Percentiles rank a stretch among this genome's conserved stretches.
Conservation (phyloP, 1,140 invertebrate genomes). For the Tribolium madens region DNA sequence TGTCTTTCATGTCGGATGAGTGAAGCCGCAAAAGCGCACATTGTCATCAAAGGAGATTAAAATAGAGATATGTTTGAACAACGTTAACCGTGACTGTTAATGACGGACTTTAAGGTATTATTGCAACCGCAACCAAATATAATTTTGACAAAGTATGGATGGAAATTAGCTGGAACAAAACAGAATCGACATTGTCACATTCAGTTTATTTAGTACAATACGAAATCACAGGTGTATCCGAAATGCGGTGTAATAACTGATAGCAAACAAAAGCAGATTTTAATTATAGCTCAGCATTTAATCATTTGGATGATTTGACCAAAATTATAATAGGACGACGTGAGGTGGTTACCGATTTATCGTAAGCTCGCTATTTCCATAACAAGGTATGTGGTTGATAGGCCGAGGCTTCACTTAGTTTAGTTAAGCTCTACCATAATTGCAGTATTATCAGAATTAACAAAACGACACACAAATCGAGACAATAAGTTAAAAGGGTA, state of each 20-base stretch:
- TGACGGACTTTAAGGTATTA: background rate
- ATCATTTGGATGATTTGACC: background rate
- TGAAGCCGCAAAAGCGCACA: background rate
- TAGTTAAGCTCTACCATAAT: conserved; percentile 1
- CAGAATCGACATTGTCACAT: background rate
- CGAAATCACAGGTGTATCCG: background rate
- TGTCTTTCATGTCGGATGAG: background rate
- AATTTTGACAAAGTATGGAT: background rate
- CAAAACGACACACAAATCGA: background rate
- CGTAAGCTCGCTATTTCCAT: conserved; percentile 12
- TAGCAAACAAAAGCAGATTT: conserved; percentile 13
- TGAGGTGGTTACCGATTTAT: background rate
- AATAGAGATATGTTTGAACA: conserved; percentile 1
- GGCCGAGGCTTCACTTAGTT: background rate
- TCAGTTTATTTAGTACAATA: background rate
- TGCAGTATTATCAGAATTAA: conserved; percentile 16
- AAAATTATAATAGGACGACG: conserved; percentile 12
- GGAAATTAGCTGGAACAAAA: background rate
- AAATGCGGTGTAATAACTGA: conserved; percentile 1
- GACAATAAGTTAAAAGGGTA: background rate
- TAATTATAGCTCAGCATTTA: background rate
- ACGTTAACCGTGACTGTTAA: conserved; percentile 10
- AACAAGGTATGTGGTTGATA: background rate
- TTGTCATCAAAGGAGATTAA: background rate
- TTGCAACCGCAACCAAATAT: background rate